phyloP scores from a whole-genome alignment of 2,113 vertebrate species.

The Muntiacus reevesi region DNA sequence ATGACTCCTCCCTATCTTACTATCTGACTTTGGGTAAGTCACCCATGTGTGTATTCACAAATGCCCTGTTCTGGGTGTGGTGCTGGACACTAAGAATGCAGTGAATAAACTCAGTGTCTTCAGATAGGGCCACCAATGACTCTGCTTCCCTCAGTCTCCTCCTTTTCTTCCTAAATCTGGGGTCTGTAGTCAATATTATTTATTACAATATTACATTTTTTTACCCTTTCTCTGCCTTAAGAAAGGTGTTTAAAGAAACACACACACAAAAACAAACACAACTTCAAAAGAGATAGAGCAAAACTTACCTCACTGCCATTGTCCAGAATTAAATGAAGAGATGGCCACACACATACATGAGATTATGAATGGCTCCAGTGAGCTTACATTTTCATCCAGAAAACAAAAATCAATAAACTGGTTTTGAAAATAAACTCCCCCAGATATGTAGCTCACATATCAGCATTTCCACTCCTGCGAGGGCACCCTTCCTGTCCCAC shows the following conservation, averaged over 20 bases:
- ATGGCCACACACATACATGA: neutral
- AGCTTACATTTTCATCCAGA: neutral
- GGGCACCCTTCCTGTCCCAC: neutral
- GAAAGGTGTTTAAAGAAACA: neutral
- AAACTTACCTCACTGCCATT: neutral
- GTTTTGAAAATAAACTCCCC: neutral
- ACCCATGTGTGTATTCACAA: neutral
- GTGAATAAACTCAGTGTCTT: neutral
- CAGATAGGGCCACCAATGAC: too few relatives aligned
- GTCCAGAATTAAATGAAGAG: neutral
- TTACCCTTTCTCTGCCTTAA: neutral
- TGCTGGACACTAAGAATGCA: neutral
- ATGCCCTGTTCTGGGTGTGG: neutral
- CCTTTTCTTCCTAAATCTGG: neutral
- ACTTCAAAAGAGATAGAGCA: neutral
- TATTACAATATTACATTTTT: neutral
- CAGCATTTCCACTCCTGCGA: neutral
- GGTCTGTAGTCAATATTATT: neutral
- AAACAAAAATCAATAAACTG: neutral
- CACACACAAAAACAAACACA: neutral
- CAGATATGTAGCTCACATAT: neutral
- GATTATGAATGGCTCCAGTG: neutral
- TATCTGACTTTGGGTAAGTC: neutral
- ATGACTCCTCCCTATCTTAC: neutral
- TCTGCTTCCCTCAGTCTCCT: neutral